These are phyloP conservation scores for Ametastegia equiseti DNA, from an alignment of 2,888 invertebrate species.

Conservation along the genomic window DNA sequence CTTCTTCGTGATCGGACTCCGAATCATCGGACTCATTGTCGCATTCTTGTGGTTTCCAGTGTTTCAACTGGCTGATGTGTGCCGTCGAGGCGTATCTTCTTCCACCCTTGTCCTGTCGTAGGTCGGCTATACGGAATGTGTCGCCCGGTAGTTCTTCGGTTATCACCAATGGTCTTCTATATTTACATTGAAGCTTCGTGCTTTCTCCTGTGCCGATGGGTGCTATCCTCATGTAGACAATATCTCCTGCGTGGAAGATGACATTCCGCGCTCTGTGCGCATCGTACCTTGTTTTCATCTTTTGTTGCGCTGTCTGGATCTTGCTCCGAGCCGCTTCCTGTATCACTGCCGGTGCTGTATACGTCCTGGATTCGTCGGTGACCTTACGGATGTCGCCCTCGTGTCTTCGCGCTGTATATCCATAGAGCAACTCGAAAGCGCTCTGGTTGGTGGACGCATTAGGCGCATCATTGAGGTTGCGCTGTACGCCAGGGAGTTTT, in stretches of 20 bases:
- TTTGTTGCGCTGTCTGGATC: not conserved
- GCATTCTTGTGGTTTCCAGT: constrained; percentile 23
- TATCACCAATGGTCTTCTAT: constrained; percentile 28
- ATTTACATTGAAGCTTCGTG: constrained; percentile 46
- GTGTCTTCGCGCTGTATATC: constrained; percentile 48
- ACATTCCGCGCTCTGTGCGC: constrained; percentile 4
- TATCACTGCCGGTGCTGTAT: not conserved
- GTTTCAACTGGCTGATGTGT: constrained; percentile 23
- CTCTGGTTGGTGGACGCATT: constrained; percentile 51
- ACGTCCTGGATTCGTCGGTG: not conserved
- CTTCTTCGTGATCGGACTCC: too few species aligned
- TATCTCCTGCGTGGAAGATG: constrained; percentile 20
- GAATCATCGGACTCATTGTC: too few species aligned
- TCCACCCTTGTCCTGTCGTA: not conserved
- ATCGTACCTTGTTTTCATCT: constrained; percentile 12
- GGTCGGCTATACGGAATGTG: not conserved
- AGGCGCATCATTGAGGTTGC: constrained; percentile 51
- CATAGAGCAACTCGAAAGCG: constrained; percentile 53
- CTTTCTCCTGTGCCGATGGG: constrained; percentile 44
- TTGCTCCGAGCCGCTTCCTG: not conserved
- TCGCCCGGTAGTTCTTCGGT: not conserved
- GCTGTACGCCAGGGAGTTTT: constrained; percentile 42
- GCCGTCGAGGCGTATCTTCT: constrained; percentile 23
- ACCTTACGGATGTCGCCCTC: constrained; percentile 21
- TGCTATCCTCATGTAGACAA: constrained; percentile 39